A percentile compares a stretch with the other conserved stretches of the same genome.
Conservation (phyloP, 2,888 invertebrate genomes). For the Ophion ellenae region DNA sequence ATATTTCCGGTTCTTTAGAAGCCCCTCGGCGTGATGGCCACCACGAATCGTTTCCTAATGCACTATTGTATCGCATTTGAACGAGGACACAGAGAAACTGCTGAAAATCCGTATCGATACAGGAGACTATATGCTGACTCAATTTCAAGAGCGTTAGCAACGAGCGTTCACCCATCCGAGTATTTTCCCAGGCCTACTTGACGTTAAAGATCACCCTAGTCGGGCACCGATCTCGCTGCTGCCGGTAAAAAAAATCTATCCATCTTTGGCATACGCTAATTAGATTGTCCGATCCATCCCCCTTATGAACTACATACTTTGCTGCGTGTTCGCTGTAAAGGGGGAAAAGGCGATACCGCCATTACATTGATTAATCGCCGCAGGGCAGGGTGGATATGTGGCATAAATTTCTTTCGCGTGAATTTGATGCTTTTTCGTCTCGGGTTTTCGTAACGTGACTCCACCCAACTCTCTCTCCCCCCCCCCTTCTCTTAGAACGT, state of each 20-base stretch:
- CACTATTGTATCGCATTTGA: too few species aligned
- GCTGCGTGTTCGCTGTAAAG: not conserved
- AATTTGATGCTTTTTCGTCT: not conserved
- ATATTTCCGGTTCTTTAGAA: too few species aligned
- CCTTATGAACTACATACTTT: not conserved
- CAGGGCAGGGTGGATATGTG: not conserved
- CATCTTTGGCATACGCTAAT: not conserved
- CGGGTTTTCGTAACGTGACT: not conserved
- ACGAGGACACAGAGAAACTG: too few species aligned
- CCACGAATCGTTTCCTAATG: too few species aligned
- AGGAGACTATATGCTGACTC: not conserved
- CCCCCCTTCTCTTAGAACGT: not conserved
- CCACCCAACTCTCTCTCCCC: not conserved
- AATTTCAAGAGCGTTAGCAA: not conserved
- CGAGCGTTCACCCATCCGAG: not conserved
- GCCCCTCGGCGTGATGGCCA: too few species aligned
- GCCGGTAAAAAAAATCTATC: not conserved
- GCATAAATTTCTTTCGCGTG: not conserved
- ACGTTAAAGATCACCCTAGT: not conserved
- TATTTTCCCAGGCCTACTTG: not conserved
- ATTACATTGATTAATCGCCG: not conserved
- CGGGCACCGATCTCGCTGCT: not conserved
- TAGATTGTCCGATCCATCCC: not conserved
- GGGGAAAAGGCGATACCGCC: not conserved
- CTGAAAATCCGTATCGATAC: not conserved